Conservation (phyloP, 2,113 vertebrate genomes). For the Onychostruthus taczanowskii region DNA sequence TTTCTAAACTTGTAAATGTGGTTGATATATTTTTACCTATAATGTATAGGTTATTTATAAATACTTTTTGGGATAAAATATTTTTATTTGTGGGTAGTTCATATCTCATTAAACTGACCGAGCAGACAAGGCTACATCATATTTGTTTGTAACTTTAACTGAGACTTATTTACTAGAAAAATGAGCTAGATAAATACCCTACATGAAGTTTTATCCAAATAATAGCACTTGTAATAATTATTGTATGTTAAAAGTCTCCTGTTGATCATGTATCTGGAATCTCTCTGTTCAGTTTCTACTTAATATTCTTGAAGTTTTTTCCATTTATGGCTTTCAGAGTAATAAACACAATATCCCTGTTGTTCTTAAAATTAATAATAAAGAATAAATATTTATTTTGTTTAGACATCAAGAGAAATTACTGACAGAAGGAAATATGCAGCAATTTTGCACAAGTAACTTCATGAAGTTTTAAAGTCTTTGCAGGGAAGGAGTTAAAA, state of each 20-base stretch:
- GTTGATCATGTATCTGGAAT: background rate
- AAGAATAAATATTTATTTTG: slow-evolving; percentile 20
- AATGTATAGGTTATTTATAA: background rate
- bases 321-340: slow-evolving; percentile 1
- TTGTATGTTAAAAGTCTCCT: background rate
- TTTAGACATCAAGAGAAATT: slow-evolving; percentile 25
- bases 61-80: background rate
- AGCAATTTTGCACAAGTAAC: slow-evolving; percentile 2
- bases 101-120: background rate
- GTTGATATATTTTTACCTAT: background rate
- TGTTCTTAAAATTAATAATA: slow-evolving; percentile 15
- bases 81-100: slow-evolving; percentile 10
- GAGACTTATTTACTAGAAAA: background rate
- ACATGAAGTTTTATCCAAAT: background rate
- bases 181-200: background rate
- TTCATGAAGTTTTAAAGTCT: background rate
- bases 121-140: background rate
- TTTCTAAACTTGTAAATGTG: background rate
- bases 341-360: background rate
- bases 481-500: slow-evolving; percentile 4
- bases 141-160: slow-evolving; percentile 17
- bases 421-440: background rate
- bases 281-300: background rate
- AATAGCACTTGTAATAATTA: background rate
- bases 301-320: background rate